phyloP scores from a whole-genome alignment of 1,140 invertebrate species.

The Scaptomyza hsui region DNA sequence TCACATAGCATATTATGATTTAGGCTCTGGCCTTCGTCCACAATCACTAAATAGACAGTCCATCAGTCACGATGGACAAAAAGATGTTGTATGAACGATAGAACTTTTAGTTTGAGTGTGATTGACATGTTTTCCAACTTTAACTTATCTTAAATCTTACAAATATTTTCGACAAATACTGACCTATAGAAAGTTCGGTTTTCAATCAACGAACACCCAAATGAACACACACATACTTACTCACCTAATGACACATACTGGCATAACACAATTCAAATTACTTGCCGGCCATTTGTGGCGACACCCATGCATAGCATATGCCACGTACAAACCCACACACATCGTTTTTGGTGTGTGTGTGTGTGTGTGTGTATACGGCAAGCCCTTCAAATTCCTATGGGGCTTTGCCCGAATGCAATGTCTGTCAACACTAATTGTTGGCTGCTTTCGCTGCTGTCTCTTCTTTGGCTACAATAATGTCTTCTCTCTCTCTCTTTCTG shows the following conservation, averaged over 20 bases:
- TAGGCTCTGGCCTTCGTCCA: not conserved
- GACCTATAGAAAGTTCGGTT: slow-evolving; percentile 1
- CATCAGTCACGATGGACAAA: not conserved
- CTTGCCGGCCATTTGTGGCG: slow-evolving; percentile 35
- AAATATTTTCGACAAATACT: not conserved
- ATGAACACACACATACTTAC: not conserved
- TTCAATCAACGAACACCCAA: slow-evolving; percentile 24
- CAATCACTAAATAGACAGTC: not conserved
- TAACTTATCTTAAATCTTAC: not conserved
- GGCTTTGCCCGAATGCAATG: slow-evolving; percentile 75
- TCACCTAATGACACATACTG: not conserved
- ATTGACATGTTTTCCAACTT: no score
- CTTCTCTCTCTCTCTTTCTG: slow-evolving; percentile 21
- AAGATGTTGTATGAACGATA: not conserved
- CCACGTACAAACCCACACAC: not conserved
- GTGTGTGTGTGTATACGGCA: slow-evolving; percentile 52
- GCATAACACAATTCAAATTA: slow-evolving; percentile 39
- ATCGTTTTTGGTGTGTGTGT: slow-evolving; percentile 5
- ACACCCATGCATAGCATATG: slow-evolving; percentile 12
- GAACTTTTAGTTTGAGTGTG: not conserved
- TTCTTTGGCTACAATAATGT: slow-evolving; percentile 74
- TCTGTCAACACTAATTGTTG: slow-evolving; percentile 83
- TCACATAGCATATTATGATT: not conserved
- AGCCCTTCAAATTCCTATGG: slow-evolving; percentile 73
- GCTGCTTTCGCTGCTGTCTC: slow-evolving; percentile 71